Evolutionary conservation across 2,888 invertebrate species (phyloP).

Genomic region (Pecten maximus): DNA sequence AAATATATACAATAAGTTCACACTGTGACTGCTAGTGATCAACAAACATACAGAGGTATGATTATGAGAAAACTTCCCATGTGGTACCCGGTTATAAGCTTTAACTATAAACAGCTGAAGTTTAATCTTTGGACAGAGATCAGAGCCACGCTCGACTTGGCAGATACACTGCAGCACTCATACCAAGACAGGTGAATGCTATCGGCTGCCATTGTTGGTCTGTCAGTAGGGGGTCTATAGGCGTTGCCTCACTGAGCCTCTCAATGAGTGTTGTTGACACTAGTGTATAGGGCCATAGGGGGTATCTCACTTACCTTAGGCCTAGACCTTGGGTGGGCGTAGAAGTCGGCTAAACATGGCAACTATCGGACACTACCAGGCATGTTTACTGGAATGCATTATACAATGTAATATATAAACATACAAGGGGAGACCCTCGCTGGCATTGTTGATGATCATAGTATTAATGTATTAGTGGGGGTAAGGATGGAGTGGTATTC

Average conservation of each 20-base stretch:
- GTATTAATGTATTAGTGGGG: neutral
- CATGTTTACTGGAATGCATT: constrained; percentile 10
- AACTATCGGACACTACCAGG: neutral
- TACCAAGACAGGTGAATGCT: constrained; percentile 23
- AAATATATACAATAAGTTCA: neutral
- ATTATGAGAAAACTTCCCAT: neutral
- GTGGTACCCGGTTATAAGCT: neutral
- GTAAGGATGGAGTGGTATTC: neutral
- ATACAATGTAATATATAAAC: neutral
- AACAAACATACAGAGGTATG: neutral
- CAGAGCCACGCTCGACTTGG: neutral
- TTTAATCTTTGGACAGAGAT: constrained; percentile 24
- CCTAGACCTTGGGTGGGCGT: constrained; percentile 35
- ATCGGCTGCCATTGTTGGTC: constrained; percentile 39
- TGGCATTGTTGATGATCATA: neutral
- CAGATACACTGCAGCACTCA: constrained; percentile 9
- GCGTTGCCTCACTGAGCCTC: constrained; percentile 53
- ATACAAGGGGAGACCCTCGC: neutral
- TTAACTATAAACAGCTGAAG: neutral
- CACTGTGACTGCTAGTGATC: neutral
- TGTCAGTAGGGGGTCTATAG: constrained; percentile 55
- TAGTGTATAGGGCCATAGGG: constrained; percentile 46
- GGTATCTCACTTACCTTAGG: constrained; percentile 42
- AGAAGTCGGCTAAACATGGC: neutral
- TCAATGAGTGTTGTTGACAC: constrained; percentile 51